Conservation (phyloP, 2,113 vertebrate species). For the Psammodynastes pulverulentus region DNA sequence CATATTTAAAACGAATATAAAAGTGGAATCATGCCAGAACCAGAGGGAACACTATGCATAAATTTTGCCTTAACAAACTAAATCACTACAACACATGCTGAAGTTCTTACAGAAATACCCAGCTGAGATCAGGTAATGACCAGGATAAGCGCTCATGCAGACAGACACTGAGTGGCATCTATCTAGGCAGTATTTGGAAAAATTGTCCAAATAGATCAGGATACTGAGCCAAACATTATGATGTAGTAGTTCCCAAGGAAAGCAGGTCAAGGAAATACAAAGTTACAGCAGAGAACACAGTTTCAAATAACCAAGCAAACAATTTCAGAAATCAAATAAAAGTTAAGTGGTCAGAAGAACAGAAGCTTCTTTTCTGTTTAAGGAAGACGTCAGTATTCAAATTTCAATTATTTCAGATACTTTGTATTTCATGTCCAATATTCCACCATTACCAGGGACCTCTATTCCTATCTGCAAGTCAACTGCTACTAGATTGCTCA, state of each 20-base stretch:
- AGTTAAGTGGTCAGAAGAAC: background rate
- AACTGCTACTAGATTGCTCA: background rate
- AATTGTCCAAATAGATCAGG: background rate
- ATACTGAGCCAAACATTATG: background rate
- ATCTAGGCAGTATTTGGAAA: background rate
- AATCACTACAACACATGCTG: background rate
- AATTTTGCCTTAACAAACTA: background rate
- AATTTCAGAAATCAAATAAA: background rate
- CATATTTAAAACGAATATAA: background rate
- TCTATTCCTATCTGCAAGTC: background rate
- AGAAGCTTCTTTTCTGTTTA: background rate
- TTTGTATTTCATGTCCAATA: background rate
- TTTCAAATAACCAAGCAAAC: background rate
- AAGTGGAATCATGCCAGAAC: background rate
- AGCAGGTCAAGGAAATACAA: background rate
- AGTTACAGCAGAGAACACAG: background rate
- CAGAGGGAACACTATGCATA: no score
- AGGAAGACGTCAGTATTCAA: background rate
- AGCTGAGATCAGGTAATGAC: background rate
- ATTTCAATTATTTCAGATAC: background rate
- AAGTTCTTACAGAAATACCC: background rate
- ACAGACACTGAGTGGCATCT: background rate
- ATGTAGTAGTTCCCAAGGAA: background rate
- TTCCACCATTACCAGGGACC: background rate
- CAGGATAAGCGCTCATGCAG: background rate